These are phyloP conservation scores for Sarcophilus harrisii DNA, from an alignment of 2,797 vertebrate genomes.

Conservation along the genomic window DNA sequence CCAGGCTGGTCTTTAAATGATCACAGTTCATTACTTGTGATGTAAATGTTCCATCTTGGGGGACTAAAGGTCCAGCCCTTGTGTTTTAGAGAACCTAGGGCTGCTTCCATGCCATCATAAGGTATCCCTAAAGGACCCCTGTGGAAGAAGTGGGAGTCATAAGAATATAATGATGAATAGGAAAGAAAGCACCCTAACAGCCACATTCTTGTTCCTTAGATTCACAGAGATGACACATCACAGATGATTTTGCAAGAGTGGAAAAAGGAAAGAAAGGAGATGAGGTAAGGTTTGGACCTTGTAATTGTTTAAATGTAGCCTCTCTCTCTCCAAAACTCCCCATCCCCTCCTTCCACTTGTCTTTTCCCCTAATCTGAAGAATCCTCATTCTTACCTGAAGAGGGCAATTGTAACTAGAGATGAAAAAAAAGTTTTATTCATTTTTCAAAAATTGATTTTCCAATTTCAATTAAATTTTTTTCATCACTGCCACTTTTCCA, in stretches of 20 bases:
- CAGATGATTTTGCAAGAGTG: constrained; percentile 94
- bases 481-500: not conserved
- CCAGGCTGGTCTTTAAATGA: not conserved
- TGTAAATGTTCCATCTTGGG: not conserved
- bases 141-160: not conserved
- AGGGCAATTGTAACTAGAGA: not conserved
- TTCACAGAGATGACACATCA: constrained; percentile 92
- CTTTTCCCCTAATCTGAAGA: not conserved
- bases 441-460: not conserved
- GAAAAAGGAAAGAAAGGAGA: constrained; percentile 93
- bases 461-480: not conserved
- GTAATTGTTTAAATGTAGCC: fast-evolving
- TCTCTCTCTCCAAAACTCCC: not conserved
- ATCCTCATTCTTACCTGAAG: not conserved
- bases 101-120: not conserved
- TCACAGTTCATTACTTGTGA: not conserved
- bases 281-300: constrained; percentile 87
- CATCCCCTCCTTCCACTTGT: not conserved
- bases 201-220: constrained; percentile 83
- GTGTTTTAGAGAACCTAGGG: not conserved
- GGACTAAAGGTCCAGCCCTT: not conserved
- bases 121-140: not conserved
- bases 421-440: not conserved
- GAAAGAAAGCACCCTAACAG: not conserved
- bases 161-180: not conserved